These are phyloP conservation scores for Epicauta chinensis DNA, from an alignment of 1,140 invertebrate species.

Conservation along the genomic window DNA sequence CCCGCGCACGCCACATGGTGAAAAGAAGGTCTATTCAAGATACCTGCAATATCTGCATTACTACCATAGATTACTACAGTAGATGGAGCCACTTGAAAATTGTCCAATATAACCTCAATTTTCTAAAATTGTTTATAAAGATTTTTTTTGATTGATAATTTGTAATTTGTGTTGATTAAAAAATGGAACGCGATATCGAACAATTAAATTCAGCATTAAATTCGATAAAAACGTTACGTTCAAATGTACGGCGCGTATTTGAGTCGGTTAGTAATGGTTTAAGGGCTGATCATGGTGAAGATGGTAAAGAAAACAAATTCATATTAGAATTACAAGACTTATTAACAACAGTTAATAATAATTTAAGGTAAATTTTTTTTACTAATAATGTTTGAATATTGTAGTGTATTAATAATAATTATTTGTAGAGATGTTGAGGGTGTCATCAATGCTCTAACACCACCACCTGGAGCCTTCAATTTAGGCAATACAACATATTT, in stretches of 20 bases:
- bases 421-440: slow-evolving; percentile 67
- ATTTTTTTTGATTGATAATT: no score
- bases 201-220: slow-evolving; percentile 66
- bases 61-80: no score
- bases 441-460: slow-evolving; percentile 60
- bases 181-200: slow-evolving; percentile 50
- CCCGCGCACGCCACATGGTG: no score
- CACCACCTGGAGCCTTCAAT: slow-evolving; percentile 68
- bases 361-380: slow-evolving; percentile 54
- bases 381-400: background rate
- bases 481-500: slow-evolving; percentile 76
- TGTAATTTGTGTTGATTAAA: no score
- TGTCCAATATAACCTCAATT: no score
- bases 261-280: slow-evolving; percentile 72
- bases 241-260: slow-evolving; percentile 76
- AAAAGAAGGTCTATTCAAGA: no score
- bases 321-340: slow-evolving; percentile 72
- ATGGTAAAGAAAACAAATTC: slow-evolving; percentile 71
- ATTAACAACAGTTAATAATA: slow-evolving; percentile 64
- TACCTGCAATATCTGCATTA: no score
- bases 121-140: no score
- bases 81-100: no score
- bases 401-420: slow-evolving; percentile 10
- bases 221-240: slow-evolving; percentile 67
- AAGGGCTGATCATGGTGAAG: slow-evolving; percentile 65